Evolutionary conservation across 1,140 invertebrate genomes (phyloP).

Genomic region (Platyscapa corneri): DNA sequence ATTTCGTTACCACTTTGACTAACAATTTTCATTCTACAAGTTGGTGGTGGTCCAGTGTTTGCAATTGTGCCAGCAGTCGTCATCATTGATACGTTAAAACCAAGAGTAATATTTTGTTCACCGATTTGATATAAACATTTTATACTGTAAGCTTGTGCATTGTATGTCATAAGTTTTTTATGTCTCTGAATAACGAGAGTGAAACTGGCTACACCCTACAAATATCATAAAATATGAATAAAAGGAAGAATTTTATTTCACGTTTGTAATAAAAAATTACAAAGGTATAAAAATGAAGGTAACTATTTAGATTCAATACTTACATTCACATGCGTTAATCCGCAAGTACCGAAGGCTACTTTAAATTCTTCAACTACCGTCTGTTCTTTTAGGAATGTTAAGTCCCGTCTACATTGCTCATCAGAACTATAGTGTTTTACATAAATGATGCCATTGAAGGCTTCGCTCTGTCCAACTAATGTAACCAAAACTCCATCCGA

Average conservation of each 20-base stretch:
- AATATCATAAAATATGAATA: constrained; percentile 44
- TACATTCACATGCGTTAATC: constrained; percentile 92
- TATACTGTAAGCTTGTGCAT: constrained; percentile 95
- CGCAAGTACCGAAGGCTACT: constrained; percentile 93
- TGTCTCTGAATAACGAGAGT: constrained; percentile 96
- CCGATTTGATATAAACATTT: constrained; percentile 96
- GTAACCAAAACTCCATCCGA: constrained; percentile 93
- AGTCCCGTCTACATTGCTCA: constrained; percentile 85
- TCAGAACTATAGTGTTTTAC: constrained; percentile 96
- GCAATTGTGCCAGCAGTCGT: constrained; percentile 96
- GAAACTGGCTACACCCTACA: constrained; percentile 91
- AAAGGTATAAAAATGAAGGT: background rate
- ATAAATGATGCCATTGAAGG: constrained; percentile 93
- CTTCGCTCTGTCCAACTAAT: constrained; percentile 78
- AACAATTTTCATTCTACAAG: constrained; percentile 93
- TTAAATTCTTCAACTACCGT: constrained; percentile 86
- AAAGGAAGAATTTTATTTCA: background rate
- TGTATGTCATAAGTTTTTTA: constrained; percentile 95
- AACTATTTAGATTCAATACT: constrained; percentile 64
- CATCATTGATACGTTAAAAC: constrained; percentile 96
- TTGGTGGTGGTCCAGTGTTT: constrained; percentile 94
- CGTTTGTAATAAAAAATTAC: background rate
- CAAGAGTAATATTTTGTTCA: constrained; percentile 93
- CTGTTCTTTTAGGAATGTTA: constrained; percentile 37
- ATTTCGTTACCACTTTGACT: constrained; percentile 91